These are phyloP conservation scores for Cricetomys ansorgei DNA, from an alignment of 2,113 vertebrate genomes.

Conservation along the genomic window DNA sequence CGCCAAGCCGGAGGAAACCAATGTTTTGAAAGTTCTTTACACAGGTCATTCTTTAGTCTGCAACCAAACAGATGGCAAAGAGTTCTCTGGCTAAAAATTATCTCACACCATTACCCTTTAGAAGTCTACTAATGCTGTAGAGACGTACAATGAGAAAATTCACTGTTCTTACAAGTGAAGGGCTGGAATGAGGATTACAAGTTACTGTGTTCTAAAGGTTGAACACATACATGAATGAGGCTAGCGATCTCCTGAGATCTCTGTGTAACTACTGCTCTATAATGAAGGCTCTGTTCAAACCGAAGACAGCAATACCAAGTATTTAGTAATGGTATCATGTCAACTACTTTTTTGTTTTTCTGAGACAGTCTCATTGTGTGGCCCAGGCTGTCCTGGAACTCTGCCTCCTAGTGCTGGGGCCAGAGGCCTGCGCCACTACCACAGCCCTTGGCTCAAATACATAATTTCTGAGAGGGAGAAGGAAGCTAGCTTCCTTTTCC, in stretches of 20 bases:
- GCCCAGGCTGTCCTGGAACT: not conserved
- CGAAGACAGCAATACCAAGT: not conserved
- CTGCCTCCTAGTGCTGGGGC: not conserved
- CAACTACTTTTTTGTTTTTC: not conserved
- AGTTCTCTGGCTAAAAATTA: constrained; percentile 18
- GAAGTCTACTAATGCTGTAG: not conserved
- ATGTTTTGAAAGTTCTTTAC: not conserved
- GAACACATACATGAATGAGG: constrained; percentile 35
- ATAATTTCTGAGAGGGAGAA: not conserved
- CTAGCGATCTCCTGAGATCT: not conserved
- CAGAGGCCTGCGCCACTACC: not conserved
- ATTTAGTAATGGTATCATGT: not conserved
- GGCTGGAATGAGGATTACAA: constrained; percentile 6
- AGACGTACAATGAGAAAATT: constrained; percentile 29
- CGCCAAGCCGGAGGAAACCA: not conserved
- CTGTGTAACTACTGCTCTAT: not conserved
- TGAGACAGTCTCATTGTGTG: not conserved
- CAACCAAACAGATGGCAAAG: not conserved
- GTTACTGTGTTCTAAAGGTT: not conserved
- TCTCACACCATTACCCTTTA: not conserved
- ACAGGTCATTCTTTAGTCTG: not conserved
- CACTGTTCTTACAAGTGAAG: not conserved
- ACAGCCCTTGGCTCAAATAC: not conserved
- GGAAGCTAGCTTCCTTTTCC: not conserved
- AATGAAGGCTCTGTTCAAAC: not conserved